These are phyloP conservation scores for Catagonus wagneri DNA, from an alignment of 2,113 vertebrate species.

Conservation along the genomic window DNA sequence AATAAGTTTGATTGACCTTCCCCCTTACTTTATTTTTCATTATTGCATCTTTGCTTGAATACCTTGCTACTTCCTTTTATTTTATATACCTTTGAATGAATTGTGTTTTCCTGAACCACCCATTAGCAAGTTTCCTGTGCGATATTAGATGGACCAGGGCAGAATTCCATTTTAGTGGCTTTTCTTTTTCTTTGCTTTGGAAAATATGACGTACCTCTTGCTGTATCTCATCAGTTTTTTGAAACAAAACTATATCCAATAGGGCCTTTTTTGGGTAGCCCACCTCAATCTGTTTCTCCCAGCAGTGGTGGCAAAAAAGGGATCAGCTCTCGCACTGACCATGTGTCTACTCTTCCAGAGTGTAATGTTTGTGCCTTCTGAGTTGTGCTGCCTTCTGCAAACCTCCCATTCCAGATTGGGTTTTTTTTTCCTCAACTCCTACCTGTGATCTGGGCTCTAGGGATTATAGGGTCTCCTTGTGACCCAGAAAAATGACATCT, in stretches of 20 bases:
- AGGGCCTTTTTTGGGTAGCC: neutral
- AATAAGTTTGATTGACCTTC: neutral
- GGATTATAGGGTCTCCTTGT: too few relatives aligned
- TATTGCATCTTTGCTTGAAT: neutral
- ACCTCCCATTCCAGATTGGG: neutral
- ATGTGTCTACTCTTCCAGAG: accelerated
- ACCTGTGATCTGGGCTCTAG: neutral
- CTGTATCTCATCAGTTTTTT: neutral
- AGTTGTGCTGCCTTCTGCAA: neutral
- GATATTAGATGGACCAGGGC: neutral
- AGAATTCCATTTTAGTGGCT: neutral
- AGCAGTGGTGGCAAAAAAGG: neutral
- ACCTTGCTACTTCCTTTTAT: neutral
- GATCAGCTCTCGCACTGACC: neutral
- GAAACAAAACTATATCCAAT: neutral
- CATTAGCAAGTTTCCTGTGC: neutral
- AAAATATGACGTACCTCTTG: neutral
- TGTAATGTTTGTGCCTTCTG: accelerated
- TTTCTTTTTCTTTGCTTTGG: neutral
- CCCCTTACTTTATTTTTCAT: neutral
- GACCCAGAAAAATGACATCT: neutral
- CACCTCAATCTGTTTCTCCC: neutral
- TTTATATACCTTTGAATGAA: neutral
- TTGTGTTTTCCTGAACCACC: neutral
- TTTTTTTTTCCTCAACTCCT: neutral